These are phyloP conservation scores for Tachyglossus aculeatus DNA, from an alignment of 2,797 vertebrate species.

Conservation along the genomic window DNA sequence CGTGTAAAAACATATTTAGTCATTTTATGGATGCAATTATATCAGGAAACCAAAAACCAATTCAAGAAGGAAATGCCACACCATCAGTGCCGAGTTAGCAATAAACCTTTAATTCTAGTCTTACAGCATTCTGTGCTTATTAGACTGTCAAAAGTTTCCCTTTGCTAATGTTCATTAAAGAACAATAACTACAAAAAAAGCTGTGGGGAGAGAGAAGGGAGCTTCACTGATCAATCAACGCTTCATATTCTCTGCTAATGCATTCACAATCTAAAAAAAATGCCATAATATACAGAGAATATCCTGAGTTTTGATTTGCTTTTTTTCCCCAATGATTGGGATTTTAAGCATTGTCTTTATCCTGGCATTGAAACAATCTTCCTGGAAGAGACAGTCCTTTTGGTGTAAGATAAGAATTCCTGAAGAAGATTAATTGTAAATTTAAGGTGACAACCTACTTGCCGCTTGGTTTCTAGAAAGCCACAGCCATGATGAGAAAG, in stretches of 20 bases:
- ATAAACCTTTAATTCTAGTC: not conserved
- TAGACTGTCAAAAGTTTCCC: not conserved
- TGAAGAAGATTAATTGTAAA: constrained; percentile 36
- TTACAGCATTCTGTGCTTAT: not conserved
- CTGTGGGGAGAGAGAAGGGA: not conserved
- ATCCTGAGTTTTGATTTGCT: not conserved
- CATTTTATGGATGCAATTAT: not conserved
- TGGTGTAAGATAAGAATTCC: not conserved
- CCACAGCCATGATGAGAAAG: not conserved
- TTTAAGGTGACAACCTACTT: not conserved
- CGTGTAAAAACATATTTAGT: not conserved
- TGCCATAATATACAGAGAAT: not conserved
- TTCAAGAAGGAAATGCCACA: not conserved
- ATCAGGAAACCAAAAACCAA: not conserved
- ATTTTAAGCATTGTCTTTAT: not conserved
- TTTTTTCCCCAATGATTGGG: not conserved
- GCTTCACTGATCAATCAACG: constrained; percentile 39
- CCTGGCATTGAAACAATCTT: constrained; percentile 4
- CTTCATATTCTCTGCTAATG: constrained; percentile 26
- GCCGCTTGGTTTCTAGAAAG: not conserved
- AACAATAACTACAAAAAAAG: constrained; percentile 1
- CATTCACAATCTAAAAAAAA: constrained; percentile 11
- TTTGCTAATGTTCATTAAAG: not conserved
- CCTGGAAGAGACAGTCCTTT: not conserved
- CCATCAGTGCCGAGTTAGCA: not conserved